A percentile compares a stretch with the other conserved stretches of the same genome.
Evolutionary conservation across 2,888 invertebrate species (phyloP).

Genomic region (Tipula unca): DNA sequence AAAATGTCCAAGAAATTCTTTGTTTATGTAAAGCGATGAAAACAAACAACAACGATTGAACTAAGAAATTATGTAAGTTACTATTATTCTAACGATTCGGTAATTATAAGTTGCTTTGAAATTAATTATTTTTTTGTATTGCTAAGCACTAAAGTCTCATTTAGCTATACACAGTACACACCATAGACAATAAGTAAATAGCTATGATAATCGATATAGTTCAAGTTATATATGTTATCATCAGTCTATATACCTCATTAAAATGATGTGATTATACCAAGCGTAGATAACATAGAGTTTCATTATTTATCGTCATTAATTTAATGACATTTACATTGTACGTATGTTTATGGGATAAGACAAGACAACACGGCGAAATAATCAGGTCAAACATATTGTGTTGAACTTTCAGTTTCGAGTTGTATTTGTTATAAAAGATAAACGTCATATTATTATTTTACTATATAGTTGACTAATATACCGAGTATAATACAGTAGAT

Average conservation of each 20-base stretch:
- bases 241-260: neutral
- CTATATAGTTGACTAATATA: no score
- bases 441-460: neutral
- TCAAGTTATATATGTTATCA: neutral
- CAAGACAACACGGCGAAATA: neutral
- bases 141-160: no score
- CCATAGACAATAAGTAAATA: neutral
- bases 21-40: no score
- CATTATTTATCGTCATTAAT: neutral
- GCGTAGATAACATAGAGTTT: neutral
- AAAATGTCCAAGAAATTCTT: no score
- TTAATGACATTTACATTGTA: neutral
- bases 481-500: no score
- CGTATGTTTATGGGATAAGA: neutral
- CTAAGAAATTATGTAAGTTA: no score
- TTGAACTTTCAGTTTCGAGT: neutral
- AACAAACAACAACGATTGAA: no score
- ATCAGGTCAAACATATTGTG: neutral
- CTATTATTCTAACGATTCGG: no score
- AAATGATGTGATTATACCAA: neutral
- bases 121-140: no score
- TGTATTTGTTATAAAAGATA: neutral
- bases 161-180: no score
- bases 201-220: neutral
- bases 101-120: no score